These are phyloP conservation scores for Oreochromis grahami DNA, from an alignment of 2,797 vertebrate genomes.

Conservation along the genomic window DNA sequence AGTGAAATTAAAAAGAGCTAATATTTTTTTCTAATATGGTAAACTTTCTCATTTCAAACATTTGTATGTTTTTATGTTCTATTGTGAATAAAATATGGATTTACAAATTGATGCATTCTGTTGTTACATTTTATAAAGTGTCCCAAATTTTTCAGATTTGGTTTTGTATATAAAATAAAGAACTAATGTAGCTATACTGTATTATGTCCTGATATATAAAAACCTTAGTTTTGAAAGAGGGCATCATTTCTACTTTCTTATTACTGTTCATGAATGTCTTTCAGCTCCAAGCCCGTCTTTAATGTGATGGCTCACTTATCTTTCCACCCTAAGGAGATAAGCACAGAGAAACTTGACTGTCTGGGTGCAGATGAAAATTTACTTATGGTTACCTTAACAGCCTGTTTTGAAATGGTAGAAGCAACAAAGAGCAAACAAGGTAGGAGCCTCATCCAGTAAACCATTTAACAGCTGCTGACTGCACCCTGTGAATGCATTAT, in stretches of 20 bases:
- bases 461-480: neutral
- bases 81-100: too few species aligned
- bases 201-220: neutral
- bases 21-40: too few species aligned
- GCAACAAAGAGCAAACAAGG: slow-evolving; percentile 53
- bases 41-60: too few species aligned
- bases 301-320: slow-evolving; percentile 46
- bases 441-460: slow-evolving; percentile 2
- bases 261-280: neutral
- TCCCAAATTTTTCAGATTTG: neutral
- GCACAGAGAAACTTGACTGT: slow-evolving; percentile 68
- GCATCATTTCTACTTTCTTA: neutral
- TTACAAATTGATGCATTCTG: too few species aligned
- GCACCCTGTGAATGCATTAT: neutral
- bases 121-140: neutral
- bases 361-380: neutral
- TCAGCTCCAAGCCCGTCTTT: slow-evolving; percentile 76
- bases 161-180: neutral
- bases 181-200: neutral
- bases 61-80: too few species aligned
- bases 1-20: too few species aligned
- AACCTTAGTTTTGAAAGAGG: neutral
- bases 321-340: slow-evolving; percentile 68
- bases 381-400: slow-evolving; percentile 42
- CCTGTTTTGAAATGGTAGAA: slow-evolving; percentile 67